Conservation (phyloP, 1,140 invertebrate species). For the Drosophila malerkotliana region DNA sequence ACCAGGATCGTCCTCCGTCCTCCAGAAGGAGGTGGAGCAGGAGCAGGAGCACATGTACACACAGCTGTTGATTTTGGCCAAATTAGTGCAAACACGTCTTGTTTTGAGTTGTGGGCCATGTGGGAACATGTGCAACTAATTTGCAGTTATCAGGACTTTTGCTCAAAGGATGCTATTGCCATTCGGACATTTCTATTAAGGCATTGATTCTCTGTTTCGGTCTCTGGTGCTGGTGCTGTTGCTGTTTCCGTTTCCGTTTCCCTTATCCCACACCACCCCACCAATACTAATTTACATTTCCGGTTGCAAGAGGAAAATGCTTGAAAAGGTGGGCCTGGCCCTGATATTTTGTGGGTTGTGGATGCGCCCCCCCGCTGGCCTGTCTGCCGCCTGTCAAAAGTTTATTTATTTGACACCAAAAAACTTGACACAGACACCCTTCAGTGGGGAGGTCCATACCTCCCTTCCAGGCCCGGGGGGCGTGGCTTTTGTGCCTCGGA, state of each 20-base stretch:
- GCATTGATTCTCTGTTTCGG: conserved; percentile 18
- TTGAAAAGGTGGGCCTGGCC: conserved; percentile 1
- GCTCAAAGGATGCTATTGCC: background rate
- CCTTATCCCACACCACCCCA: too few species aligned
- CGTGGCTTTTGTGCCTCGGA: conserved; percentile 32
- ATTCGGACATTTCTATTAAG: conserved; percentile 27
- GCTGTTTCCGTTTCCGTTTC: conserved; percentile 54
- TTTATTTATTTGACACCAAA: conserved; percentile 80
- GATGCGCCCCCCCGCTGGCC: conserved; percentile 25
- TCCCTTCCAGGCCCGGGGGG: background rate
- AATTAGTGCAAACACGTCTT: conserved; percentile 81
- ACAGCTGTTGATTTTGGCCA: conserved; percentile 81
- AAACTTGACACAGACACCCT: conserved; percentile 76
- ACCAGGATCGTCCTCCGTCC: too few species aligned
- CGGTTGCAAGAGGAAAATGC: too few species aligned
- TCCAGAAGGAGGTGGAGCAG: background rate
- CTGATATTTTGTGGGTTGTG: background rate
- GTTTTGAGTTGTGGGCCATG: conserved; percentile 69
- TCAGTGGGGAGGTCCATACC: background rate
- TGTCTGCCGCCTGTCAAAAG: conserved; percentile 77
- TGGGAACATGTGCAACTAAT: conserved; percentile 80
- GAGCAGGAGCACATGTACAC: conserved; percentile 58
- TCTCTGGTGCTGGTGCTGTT: background rate
- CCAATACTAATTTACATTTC: too few species aligned
- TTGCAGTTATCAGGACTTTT: conserved; percentile 63